Conservation (phyloP, 2,113 vertebrate genomes). For the Hucho hucho region DNA sequence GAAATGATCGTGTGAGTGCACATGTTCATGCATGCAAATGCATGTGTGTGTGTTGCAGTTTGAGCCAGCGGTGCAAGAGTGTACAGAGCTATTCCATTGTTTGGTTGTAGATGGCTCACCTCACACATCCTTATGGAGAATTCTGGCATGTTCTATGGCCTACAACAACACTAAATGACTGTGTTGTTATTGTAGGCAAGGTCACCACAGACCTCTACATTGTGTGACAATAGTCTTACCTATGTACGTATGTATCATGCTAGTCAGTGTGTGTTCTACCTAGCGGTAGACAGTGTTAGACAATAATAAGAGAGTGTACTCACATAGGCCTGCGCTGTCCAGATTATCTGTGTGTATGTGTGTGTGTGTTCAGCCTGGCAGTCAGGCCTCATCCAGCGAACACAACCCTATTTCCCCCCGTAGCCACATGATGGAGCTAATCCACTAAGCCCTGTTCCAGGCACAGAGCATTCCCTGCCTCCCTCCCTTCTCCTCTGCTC, state of each 20-base stretch:
- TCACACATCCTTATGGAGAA: too few relatives aligned
- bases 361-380: constrained; percentile 17
- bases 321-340: not conserved
- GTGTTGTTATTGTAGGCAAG: too few relatives aligned
- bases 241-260: too few relatives aligned
- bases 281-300: too few relatives aligned
- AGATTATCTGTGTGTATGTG: not conserved
- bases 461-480: constrained; percentile 42
- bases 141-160: too few relatives aligned
- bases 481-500: constrained; percentile 12
- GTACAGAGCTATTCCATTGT: constrained; percentile 1
- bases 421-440: constrained; percentile 51
- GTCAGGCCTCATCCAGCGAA: constrained; percentile 46
- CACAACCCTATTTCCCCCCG: constrained; percentile 37
- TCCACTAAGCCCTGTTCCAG: constrained; percentile 54
- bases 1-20: constrained; percentile 20
- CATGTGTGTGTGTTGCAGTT: not conserved
- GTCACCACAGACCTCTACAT: too few relatives aligned
- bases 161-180: too few relatives aligned
- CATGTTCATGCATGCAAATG: not conserved
- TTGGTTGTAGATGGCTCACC: too few relatives aligned
- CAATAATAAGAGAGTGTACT: too few relatives aligned
- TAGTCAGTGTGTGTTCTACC: too few relatives aligned
- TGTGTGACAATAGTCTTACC: too few relatives aligned
- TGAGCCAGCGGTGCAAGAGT: constrained; percentile 27